Conservation (phyloP, 2,888 invertebrate genomes). For the Molorchus minor region DNA sequence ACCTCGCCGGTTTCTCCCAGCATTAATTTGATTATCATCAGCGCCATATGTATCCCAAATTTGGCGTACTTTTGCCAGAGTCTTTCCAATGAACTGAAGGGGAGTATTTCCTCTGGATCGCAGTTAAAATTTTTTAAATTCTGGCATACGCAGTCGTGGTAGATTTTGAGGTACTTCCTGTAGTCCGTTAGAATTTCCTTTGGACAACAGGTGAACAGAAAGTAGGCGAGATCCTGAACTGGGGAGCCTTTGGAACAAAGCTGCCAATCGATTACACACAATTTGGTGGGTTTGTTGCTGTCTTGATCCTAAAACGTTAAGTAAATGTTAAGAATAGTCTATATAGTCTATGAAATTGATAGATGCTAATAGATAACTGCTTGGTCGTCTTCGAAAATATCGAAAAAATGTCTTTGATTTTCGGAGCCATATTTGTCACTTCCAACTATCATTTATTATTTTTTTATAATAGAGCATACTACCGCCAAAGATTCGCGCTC, state of each 20-base stretch:
- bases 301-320: not conserved
- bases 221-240: slow-evolving; percentile 51
- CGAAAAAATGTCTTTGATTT: too few species aligned
- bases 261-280: slow-evolving; percentile 48
- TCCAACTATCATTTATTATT: too few species aligned
- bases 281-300: slow-evolving; percentile 27
- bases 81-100: slow-evolving; percentile 30
- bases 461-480: too few species aligned
- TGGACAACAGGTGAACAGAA: slow-evolving; percentile 48
- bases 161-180: slow-evolving; percentile 45
- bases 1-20: slow-evolving; percentile 19
- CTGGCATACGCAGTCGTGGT: slow-evolving; percentile 47
- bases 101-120: slow-evolving; percentile 46
- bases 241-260: slow-evolving; percentile 35
- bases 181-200: slow-evolving; percentile 47
- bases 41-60: slow-evolving; percentile 13
- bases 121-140: slow-evolving; percentile 42
- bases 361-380: too few species aligned
- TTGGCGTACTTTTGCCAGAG: slow-evolving; percentile 25
- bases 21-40: slow-evolving; percentile 21
- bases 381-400: too few species aligned
- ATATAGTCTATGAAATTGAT: too few species aligned
- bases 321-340: too few species aligned
- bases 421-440: too few species aligned
- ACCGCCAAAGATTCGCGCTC: too few species aligned